These are phyloP conservation scores for Acleris holmiana DNA, from an alignment of 2,888 invertebrate genomes.

Conservation along the genomic window DNA sequence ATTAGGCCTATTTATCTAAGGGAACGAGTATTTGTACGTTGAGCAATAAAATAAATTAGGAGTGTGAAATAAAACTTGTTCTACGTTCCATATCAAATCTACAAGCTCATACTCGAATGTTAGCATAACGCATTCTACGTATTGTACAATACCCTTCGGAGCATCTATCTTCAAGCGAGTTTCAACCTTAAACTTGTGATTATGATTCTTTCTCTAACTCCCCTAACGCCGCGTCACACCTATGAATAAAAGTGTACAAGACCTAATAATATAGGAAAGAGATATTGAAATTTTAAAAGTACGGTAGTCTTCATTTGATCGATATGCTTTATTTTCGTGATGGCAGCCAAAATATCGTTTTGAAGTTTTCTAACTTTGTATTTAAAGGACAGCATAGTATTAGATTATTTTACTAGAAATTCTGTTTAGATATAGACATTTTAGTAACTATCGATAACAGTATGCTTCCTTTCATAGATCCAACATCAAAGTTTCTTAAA, in stretches of 20 bases:
- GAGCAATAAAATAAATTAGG: slow-evolving; percentile 43
- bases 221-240: slow-evolving; percentile 58
- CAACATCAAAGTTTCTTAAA: slow-evolving; percentile 11
- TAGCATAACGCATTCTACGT: slow-evolving; percentile 66
- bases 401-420: background rate
- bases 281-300: slow-evolving; percentile 79
- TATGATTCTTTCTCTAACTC: slow-evolving; percentile 62
- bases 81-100: slow-evolving; percentile 67
- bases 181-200: slow-evolving; percentile 61
- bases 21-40: slow-evolving; percentile 31
- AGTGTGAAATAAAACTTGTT: slow-evolving; percentile 28
- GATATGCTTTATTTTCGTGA: slow-evolving; percentile 83
- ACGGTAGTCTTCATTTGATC: slow-evolving; percentile 81
- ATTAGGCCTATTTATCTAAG: slow-evolving; percentile 32
- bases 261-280: slow-evolving; percentile 83
- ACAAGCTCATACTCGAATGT: slow-evolving; percentile 69
- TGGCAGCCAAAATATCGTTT: slow-evolving; percentile 71
- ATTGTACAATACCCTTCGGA: slow-evolving; percentile 58
- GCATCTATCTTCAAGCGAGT: slow-evolving; percentile 59
- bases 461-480: slow-evolving; percentile 9
- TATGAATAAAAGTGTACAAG: slow-evolving; percentile 77
- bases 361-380: slow-evolving; percentile 52
- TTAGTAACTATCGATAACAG: slow-evolving; percentile 3
- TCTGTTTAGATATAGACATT: background rate
- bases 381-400: slow-evolving; percentile 15